These are phyloP conservation scores for Hyposoter didymator DNA, from an alignment of 2,888 invertebrate genomes.

Conservation along the genomic window DNA sequence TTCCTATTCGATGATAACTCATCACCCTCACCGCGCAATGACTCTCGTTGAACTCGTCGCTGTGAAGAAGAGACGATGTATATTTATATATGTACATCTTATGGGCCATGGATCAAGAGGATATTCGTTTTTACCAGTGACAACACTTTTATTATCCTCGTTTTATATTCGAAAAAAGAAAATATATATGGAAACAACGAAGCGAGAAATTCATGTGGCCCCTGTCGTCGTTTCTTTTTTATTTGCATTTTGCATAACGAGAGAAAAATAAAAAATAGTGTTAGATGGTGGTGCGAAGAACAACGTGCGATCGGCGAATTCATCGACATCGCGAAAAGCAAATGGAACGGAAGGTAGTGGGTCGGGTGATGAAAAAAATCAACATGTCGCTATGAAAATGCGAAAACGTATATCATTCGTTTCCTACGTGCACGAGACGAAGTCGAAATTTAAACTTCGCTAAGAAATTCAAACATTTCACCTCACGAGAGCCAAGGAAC, in stretches of 20 bases:
- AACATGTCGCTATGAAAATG: conserved; percentile 41
- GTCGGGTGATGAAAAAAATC: conserved; percentile 30
- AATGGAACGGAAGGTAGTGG: conserved; percentile 14
- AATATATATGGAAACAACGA: conserved; percentile 33
- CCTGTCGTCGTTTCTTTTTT: conserved; percentile 24
- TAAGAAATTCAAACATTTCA: conserved; percentile 20
- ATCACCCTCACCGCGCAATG: conserved; percentile 32
- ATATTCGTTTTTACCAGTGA: conserved; percentile 56
- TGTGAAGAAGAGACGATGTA: conserved; percentile 26
- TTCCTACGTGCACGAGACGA: conserved; percentile 13
- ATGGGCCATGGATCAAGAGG: conserved; percentile 25
- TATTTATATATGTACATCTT: conserved; percentile 21
- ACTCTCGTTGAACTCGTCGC: conserved; percentile 41
- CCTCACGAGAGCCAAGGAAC: conserved; percentile 9
- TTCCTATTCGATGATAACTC: conserved; percentile 26
- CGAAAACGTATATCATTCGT: conserved; percentile 3
- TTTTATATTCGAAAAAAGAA: conserved; percentile 23
- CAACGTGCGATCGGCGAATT: conserved; percentile 20
- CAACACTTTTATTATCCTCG: conserved; percentile 49
- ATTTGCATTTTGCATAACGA: conserved; percentile 25
- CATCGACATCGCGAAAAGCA: conserved; percentile 21
- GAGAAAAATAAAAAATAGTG: conserved; percentile 10
- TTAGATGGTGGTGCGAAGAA: conserved; percentile 15
- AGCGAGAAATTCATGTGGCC: conserved; percentile 28
- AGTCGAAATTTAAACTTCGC: conserved; percentile 10